Evolutionary conservation across 2,888 invertebrate species (phyloP), one percentile per base, ranked within the genome.

Genomic region (Ommatoiulus sabulosus): DNA sequence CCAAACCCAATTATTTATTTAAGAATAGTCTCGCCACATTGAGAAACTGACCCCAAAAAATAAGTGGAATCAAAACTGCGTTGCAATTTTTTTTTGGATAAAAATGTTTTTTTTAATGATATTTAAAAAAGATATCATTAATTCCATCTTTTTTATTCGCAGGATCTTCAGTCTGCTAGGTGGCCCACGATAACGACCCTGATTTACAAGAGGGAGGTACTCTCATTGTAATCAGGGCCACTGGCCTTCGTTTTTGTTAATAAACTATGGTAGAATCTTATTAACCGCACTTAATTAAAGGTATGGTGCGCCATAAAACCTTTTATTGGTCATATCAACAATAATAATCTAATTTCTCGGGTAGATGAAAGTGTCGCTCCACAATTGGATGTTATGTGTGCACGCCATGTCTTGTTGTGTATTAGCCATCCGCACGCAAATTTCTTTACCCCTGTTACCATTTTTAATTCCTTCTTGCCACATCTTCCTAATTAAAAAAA

Each of bases 281-380:
- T 80, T 80, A 80, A 80, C 24, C 7, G 2, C 80, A 80, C 80
- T 43, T 80, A 80, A 80, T 80, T 35, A 80, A 80, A 80, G 35
- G 80, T 80, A 80, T 43, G 80, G 35, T 12, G 35, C 43, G 15
- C 80, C 35, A 80, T 80, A 80, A 72, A 80, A 80, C 15, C 80
- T 80, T 80, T 80, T 80, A 80, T 80, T 80, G 80, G 80, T 35
- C 80, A 15, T 12, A 35, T 24, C 24, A 80, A 80, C 10, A 35
- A 80, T 15, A 80, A 80, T 80, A 80, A 80, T 35, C 80, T 43
- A 80, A 80, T 80, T 80, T 80, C 80, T 80, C 80, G 80, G 80
- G 35, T 35, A 80, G 80, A 80, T 80, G 80, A 80, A 80, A 43
- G 80, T 80, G 80, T 80, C 80, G 80, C 80, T 15, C 15, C 35